Base-by-base conservation (phyloP, 2,113 vertebrate genomes). In the Callionymus lyra region DNA sequence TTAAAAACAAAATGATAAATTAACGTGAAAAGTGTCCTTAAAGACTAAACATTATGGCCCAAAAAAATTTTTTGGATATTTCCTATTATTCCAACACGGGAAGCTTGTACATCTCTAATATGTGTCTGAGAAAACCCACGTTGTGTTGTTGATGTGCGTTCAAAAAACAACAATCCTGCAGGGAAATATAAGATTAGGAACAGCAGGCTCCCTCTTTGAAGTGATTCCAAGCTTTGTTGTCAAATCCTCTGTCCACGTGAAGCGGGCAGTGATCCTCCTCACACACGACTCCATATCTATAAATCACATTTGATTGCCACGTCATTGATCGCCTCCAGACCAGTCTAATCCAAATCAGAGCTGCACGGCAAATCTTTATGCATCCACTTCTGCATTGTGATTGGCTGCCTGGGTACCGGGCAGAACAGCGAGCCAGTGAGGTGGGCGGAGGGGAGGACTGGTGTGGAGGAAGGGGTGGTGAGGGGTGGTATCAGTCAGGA, bases 341-440 rank as follows among this genome's bases (percentile, higher is more conserved):
- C 47, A 34, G 53, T 60, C 31, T 47, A 67, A 56, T 50, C 45
- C 47, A 41, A 49, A 52, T 52, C 52, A 42, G 53, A 57, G 61
- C 69, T 71, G 62, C 64, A 70, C 62, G 35, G 48, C 59, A 59
- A 62, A 52, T 34, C 57, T 49, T 64, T 71, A 59, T 69, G 53
- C 56, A 50, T 44, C 56, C 42, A 41, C 33, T 37, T 52, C 67
- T 67, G 55, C 65, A 62, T 53, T 49, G 47, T 47, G 69, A 85
- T 83, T 86, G 84, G 83, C 70, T 65, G 69, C 13, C 56, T 66
- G 72, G 84, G 80, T 86, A 77, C 81, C 45, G 77, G 79, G 84
- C 79, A 85, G 79, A 80, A 77, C 50, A 78, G 48, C 36, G 52
- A 70, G 65, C 45, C 48, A 73, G 66, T 74, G 51, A 58, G 64